These are phyloP conservation scores for Dendrocopos noguchii DNA, from an alignment of 2,113 vertebrate species.

Conservation along the genomic window DNA sequence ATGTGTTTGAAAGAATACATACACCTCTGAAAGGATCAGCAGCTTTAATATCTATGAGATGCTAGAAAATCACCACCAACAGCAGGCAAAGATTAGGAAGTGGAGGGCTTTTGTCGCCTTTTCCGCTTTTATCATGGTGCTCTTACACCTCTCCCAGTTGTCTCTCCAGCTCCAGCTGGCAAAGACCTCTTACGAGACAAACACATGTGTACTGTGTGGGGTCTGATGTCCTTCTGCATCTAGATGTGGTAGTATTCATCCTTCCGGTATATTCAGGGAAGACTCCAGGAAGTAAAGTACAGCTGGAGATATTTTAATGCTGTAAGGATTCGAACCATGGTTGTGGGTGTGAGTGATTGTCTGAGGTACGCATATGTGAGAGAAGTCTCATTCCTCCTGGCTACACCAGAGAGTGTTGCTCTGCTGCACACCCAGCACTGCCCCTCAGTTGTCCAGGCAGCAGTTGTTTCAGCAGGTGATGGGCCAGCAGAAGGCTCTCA, in stretches of 20 bases:
- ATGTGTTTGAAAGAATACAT: slow-evolving; percentile 56
- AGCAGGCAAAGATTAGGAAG: slow-evolving; percentile 21
- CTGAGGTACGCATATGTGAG: neutral
- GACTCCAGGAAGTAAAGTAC: slow-evolving; percentile 16
- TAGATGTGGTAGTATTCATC: neutral
- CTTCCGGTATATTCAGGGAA: slow-evolving; percentile 36
- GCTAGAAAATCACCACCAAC: slow-evolving; percentile 43
- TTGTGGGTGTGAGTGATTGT: neutral
- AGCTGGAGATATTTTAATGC: slow-evolving; percentile 17
- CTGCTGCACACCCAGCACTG: neutral
- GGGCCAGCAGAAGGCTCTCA: neutral
- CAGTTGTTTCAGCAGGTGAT: neutral
- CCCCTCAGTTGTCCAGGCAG: neutral
- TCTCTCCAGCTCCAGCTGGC: neutral
- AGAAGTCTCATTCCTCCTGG: neutral
- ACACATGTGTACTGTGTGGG: neutral
- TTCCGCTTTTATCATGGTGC: slow-evolving; percentile 14
- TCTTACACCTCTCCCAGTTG: neutral
- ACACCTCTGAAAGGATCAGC: slow-evolving; percentile 74
- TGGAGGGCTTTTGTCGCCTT: neutral
- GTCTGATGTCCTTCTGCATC: neutral
- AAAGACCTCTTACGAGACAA: neutral
- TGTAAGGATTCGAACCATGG: neutral
- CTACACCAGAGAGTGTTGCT: neutral
- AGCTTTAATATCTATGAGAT: slow-evolving; percentile 68